Conservation (phyloP, 1,140 invertebrate genomes). For the Bombus confusus region DNA sequence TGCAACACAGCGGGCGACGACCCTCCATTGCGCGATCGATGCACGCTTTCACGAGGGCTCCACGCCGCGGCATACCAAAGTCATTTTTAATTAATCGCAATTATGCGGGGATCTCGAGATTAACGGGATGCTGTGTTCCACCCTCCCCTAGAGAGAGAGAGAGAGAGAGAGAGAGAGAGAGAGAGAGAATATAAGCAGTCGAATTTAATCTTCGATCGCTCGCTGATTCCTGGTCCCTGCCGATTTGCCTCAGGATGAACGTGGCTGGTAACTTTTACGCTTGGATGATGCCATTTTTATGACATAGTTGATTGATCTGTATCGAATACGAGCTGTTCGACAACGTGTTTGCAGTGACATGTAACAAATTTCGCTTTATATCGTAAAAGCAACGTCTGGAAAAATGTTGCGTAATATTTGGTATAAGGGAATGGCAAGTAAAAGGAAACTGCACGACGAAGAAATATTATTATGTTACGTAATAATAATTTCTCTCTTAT, state of each 20-base stretch:
- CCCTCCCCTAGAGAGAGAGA: neutral
- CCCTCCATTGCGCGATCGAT: conserved; percentile 34
- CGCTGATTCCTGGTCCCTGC: neutral
- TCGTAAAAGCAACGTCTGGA: no score
- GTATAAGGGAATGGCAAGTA: no score
- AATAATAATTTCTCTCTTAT: no score
- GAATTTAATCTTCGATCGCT: conserved; percentile 26
- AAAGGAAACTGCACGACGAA: no score
- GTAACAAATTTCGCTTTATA: no score
- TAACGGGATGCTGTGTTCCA: neutral
- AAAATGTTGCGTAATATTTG: no score
- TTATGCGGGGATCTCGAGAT: conserved; percentile 29
- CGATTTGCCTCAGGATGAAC: neutral
- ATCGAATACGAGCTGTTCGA: no score
- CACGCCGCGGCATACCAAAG: conserved; percentile 31
- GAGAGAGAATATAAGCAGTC: conserved; percentile 10
- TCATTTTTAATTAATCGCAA: conserved; percentile 50
- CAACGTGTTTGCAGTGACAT: no score
- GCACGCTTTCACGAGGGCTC: conserved; percentile 31
- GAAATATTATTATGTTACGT: no score
- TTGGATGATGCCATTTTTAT: no score
- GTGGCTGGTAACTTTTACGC: neutral
- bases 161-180: neutral
- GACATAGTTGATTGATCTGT: no score
- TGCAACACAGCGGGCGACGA: conserved; percentile 37